Base-by-base conservation (phyloP, 92 coral and sea anemone genomes). In the Blastomussa wellsi region DNA sequence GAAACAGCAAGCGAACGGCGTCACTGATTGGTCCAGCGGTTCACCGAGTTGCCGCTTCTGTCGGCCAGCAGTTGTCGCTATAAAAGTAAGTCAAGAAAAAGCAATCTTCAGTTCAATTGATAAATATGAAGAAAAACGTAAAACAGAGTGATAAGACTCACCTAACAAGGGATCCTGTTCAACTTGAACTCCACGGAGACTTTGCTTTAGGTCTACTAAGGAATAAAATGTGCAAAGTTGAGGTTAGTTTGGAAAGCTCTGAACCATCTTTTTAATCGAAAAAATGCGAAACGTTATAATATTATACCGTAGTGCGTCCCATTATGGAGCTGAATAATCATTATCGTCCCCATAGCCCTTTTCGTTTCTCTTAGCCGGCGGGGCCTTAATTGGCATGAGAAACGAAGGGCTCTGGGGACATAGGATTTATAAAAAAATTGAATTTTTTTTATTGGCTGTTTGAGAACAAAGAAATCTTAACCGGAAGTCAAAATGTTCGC, bases 11-110 rank as follows among this genome's bases (percentile, higher is more conserved):
- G 98, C 95, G 57, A 89, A 87, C 13, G 99, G 99, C 15, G 97
- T 95, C 38, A 97, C 98, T 32, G 96, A 89, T 89, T 97, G 99
- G 89, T 97, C 99, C 80, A 97, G 76, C 0, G 99, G 99, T 78
- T 97, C 99, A 44, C 99, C 99, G 53, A 97, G 93, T 82, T 93
- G 99, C 65, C 99, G 98, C 57, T 96, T 91, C 31, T 92, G 92
- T 44, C 98, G 95, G 29, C 98, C 95, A 32, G 94, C 72, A 57
- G 94, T 87, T 20, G 94, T 84, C 7, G 84, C 93, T 97, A 74
- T 35, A 57, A 42, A 28, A 59, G 60, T 12, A 47, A 75, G 9
- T 44, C 33, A 72, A 22, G 71, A 29, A 20, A 39, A 24, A 51
- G 49, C 37, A 7, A 44, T 8, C 5, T 14, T 42, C 20, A 22